Conservation (phyloP, 1,140 invertebrate species). For the Drosophila prosaltans region DNA sequence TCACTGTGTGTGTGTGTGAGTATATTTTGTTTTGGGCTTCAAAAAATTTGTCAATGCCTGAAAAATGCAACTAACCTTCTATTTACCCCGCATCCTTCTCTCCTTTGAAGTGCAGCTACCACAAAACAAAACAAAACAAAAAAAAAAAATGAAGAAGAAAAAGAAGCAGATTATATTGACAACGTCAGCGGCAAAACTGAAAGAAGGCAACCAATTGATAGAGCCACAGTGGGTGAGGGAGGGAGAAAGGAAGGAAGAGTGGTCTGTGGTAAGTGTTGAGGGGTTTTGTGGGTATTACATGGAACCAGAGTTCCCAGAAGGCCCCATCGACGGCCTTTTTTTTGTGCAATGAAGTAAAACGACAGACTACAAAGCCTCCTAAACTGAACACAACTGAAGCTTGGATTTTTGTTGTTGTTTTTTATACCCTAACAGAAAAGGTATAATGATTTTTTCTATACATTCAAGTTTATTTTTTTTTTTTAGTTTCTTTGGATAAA, state of each 20-base stretch:
- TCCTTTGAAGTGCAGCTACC: constrained; percentile 10
- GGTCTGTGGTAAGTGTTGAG: constrained; percentile 7
- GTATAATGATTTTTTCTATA: neutral
- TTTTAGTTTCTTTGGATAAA: too few relatives aligned
- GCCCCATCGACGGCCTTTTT: constrained; percentile 52
- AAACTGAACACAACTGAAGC: constrained; percentile 4
- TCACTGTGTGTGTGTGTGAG: constrained; percentile 22
- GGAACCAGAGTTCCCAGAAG: constrained; percentile 9
- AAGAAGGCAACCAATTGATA: constrained; percentile 1
- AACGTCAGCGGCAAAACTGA: constrained; percentile 29
- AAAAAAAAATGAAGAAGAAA: constrained; percentile 14
- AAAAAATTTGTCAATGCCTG: constrained; percentile 73
- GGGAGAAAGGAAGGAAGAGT: neutral
- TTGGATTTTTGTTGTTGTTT: constrained; percentile 23
- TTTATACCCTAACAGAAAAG: neutral
- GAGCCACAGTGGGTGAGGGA: neutral
- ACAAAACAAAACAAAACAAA: neutral
- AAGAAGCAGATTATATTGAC: constrained; percentile 61
- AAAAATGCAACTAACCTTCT: constrained; percentile 51
- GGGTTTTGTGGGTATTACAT: constrained; percentile 20
- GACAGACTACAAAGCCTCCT: constrained; percentile 3
- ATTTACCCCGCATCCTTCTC: neutral
- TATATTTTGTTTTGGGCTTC: constrained; percentile 66
- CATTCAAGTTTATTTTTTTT: too few relatives aligned
- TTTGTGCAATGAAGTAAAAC: constrained; percentile 74